phyloP scores from a whole-genome alignment of 2,113 vertebrate genomes.

The Acrocephalus kingi region DNA sequence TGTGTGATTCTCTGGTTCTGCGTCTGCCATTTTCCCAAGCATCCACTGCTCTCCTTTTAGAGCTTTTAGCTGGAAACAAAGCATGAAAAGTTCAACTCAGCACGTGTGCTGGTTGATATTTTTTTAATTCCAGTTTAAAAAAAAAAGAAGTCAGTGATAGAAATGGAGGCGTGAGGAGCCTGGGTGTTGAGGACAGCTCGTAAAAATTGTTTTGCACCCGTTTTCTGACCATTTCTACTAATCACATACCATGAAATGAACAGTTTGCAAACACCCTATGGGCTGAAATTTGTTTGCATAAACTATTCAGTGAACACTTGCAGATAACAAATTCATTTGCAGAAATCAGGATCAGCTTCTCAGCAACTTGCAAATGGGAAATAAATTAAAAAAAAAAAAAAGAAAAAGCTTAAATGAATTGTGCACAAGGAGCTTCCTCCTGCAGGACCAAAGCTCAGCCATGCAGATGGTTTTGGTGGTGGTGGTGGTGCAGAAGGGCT shows the following conservation, averaged over 20 bases:
- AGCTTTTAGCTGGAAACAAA: not conserved
- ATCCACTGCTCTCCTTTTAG: not conserved
- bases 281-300: conserved; percentile 71
- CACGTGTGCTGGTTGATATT: not conserved
- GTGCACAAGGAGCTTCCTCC: not conserved
- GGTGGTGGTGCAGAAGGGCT: not conserved
- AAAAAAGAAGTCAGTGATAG: not conserved
- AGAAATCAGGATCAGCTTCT: conserved; percentile 60
- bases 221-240: conserved; percentile 59
- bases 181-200: not conserved
- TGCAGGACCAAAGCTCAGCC: not conserved
- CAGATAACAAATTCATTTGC: conserved; percentile 72
- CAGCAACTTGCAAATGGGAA: not conserved
- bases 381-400: not conserved
- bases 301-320: conserved; percentile 51
- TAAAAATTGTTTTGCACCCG: conserved; percentile 32
- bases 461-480: not conserved
- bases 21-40: not conserved
- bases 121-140: not conserved
- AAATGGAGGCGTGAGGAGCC: not conserved
- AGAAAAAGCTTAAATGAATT: not conserved
- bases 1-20: not conserved
- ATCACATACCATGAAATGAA: conserved; percentile 69
- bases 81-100: not conserved
- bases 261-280: conserved; percentile 68